These are phyloP conservation scores for Cotesia vestalis DNA, from an alignment of 1,140 invertebrate species.

Conservation along the genomic window DNA sequence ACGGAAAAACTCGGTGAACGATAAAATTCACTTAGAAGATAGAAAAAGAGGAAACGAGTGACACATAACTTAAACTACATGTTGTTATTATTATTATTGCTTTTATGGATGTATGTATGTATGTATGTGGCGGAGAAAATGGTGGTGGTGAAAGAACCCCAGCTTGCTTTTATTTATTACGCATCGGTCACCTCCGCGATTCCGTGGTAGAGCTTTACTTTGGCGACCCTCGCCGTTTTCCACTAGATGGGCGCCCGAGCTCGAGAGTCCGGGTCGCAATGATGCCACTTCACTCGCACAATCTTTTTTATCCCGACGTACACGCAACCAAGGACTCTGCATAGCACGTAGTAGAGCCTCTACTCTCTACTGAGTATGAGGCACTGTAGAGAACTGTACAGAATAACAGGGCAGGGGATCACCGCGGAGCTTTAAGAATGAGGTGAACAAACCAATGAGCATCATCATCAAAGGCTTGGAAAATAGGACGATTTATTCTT, in stretches of 20 bases:
- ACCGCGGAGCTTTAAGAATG: conserved; percentile 10
- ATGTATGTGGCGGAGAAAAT: neutral
- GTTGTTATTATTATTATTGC: too few species aligned
- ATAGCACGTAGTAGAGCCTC: too few species aligned
- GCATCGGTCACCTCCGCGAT: conserved; percentile 45
- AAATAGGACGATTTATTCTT: conserved; percentile 23
- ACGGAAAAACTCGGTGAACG: conserved; percentile 32
- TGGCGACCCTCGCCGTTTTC: conserved; percentile 31
- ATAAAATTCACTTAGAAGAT: conserved; percentile 25
- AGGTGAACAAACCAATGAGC: conserved; percentile 38
- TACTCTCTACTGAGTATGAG: too few species aligned
- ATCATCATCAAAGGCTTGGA: conserved; percentile 24
- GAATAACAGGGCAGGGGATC: neutral
- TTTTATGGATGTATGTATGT: neutral
- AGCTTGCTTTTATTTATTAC: conserved; percentile 43
- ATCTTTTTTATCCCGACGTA: conserved; percentile 22
- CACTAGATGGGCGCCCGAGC: conserved; percentile 16
- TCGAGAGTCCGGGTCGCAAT: conserved; percentile 15
- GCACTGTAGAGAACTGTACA: neutral
- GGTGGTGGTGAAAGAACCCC: conserved; percentile 12
- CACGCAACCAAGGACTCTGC: neutral
- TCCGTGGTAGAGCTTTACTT: conserved; percentile 34
- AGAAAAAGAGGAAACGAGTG: conserved; percentile 24
- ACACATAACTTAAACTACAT: conserved; percentile 2
- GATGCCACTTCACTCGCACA: conserved; percentile 24